Conservation (phyloP, 2,888 invertebrate genomes). For the Elmis aenea region DNA sequence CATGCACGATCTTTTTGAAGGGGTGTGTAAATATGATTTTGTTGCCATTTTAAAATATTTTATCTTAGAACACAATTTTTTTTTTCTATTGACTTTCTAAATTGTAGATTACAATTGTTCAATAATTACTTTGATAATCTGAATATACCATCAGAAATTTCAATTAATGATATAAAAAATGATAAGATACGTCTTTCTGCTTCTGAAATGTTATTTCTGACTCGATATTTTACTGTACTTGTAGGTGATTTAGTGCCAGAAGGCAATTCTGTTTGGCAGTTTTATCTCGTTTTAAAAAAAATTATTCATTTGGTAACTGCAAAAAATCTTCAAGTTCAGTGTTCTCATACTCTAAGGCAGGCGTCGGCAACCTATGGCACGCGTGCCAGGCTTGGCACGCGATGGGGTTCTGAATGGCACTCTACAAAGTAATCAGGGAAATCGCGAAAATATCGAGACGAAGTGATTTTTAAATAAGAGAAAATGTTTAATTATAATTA, state of each 20-base stretch:
- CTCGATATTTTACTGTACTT: conserved; percentile 4
- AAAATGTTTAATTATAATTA: too few species aligned
- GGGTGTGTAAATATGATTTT: conserved; percentile 11
- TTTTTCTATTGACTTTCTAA: conserved; percentile 6
- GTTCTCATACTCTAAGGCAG: too few species aligned
- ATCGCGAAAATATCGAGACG: too few species aligned
- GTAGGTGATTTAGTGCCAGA: conserved; percentile 3
- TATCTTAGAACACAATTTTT: conserved; percentile 2
- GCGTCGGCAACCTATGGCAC: too few species aligned
- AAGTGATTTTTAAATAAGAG: too few species aligned
- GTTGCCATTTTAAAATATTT: conserved; percentile 1
- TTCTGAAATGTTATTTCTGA: conserved; percentile 5
- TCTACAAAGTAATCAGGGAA: too few species aligned
- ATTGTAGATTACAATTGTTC: conserved; percentile 5
- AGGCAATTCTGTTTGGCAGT: neutral
- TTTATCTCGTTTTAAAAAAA: neutral
- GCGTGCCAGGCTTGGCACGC: too few species aligned
- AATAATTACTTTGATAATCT: conserved; percentile 3
- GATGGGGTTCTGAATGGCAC: too few species aligned
- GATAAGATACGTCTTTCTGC: conserved; percentile 1
- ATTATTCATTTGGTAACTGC: neutral
- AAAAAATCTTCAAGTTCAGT: neutral
- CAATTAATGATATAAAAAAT: conserved; percentile 4
- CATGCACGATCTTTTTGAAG: conserved; percentile 20
- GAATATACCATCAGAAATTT: conserved; percentile 3